Percentiles rank a stretch among this genome's conserved stretches.
Conservation (phyloP, 2,888 invertebrate genomes). For the Creontiades dilutus region DNA sequence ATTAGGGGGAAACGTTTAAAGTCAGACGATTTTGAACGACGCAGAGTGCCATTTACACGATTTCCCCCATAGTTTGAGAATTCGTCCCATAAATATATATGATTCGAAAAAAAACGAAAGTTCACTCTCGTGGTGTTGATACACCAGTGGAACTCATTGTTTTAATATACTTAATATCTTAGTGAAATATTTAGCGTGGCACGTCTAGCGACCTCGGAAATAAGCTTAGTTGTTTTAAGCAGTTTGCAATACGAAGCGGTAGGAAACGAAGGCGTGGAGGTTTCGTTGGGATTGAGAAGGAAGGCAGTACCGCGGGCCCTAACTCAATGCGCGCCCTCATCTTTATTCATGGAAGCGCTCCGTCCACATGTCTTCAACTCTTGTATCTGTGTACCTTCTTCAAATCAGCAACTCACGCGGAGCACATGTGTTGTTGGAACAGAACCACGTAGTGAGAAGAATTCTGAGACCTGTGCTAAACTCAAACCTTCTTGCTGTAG, state of each 20-base stretch:
- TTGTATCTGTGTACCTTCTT: conserved; percentile 55
- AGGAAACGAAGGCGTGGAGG: neutral
- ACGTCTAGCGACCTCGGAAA: neutral
- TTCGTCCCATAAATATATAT: no score
- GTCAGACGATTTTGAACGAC: no score
- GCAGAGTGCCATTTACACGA: no score
- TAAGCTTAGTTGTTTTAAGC: neutral
- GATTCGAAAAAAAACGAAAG: no score
- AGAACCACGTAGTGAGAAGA: neutral
- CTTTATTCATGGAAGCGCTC: conserved; percentile 64
- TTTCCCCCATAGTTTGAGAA: no score
- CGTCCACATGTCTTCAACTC: conserved; percentile 64
- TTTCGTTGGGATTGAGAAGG: neutral
- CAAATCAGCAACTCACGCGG: conserved; percentile 15
- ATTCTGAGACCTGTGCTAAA: neutral
- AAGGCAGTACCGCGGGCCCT: conserved; percentile 42
- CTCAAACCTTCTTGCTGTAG: neutral
- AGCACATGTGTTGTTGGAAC: conserved; percentile 14
- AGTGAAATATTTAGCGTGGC: no score
- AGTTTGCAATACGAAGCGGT: neutral
- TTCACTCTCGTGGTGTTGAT: no score
- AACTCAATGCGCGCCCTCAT: conserved; percentile 60
- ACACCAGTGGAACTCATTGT: no score
- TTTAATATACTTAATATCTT: no score
- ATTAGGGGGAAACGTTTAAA: no score